Evolutionary conservation across 2,113 vertebrate species (phyloP).

Genomic region (Jacana jacana): DNA sequence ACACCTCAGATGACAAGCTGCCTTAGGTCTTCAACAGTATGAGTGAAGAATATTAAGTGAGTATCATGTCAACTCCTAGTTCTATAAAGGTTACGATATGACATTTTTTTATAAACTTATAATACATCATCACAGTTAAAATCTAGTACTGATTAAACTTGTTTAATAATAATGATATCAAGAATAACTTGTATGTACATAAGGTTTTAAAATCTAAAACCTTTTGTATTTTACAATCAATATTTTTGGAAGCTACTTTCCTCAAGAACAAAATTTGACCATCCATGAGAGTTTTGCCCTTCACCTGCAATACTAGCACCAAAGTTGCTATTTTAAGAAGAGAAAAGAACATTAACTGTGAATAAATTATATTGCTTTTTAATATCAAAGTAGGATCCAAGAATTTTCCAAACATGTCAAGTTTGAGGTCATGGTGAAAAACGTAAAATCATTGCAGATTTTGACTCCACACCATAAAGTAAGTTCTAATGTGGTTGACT

Average conservation of each 20-base stretch:
- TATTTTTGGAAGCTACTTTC: not conserved
- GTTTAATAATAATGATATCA: not conserved
- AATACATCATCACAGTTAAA: not conserved
- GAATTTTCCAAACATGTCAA: not conserved
- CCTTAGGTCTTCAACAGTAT: not conserved
- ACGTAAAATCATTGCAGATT: not conserved
- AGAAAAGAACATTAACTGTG: not conserved
- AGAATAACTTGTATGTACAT: not conserved
- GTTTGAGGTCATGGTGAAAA: not conserved
- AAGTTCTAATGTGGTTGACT: not conserved
- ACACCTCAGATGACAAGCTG: constrained; percentile 2
- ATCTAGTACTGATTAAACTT: not conserved
- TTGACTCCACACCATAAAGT: not conserved
- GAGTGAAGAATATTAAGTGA: constrained; percentile 38
- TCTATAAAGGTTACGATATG: not conserved
- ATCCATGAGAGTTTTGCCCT: not conserved
- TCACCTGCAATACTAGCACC: not conserved
- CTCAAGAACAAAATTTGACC: not conserved
- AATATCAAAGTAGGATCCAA: not conserved
- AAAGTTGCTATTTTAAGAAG: not conserved
- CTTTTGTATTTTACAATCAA: not conserved
- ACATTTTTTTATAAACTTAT: not conserved
- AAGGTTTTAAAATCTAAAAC: not conserved
- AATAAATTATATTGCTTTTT: not conserved
- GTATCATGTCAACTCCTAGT: not conserved